Evolutionary conservation across 1,140 invertebrate genomes (phyloP).

Genomic region (Sycobia sp.): DNA sequence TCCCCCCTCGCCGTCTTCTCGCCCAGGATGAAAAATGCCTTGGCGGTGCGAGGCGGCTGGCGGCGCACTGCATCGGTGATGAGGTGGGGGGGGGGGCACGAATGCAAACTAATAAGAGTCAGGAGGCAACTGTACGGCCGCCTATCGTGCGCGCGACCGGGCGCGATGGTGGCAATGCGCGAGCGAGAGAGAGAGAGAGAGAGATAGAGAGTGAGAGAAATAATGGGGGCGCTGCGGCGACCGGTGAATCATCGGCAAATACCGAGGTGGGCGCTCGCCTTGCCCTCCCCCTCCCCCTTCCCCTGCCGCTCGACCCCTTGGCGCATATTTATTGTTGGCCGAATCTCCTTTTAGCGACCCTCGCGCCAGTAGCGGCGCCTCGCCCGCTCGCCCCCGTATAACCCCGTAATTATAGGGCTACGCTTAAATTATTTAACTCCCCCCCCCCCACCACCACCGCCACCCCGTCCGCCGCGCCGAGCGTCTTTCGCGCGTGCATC

Average conservation of each 20-base stretch:
- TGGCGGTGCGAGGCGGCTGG: too few relatives aligned
- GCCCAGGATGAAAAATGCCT: too few relatives aligned
- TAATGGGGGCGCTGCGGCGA: background rate
- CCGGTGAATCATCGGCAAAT: slow-evolving; percentile 35
- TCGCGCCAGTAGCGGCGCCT: too few relatives aligned
- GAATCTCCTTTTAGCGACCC: slow-evolving; percentile 22
- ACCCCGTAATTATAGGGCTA: slow-evolving; percentile 26
- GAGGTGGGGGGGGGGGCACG: too few relatives aligned
- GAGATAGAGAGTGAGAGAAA: background rate
- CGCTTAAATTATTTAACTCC: slow-evolving; percentile 33
- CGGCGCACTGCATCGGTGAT: too few relatives aligned
- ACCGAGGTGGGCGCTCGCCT: slow-evolving; percentile 9
- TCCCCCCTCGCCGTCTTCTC: too few relatives aligned
- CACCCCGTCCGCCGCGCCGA: too few relatives aligned
- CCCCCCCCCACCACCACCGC: too few relatives aligned
- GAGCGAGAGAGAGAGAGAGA: background rate
- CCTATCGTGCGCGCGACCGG: background rate
- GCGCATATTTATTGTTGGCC: slow-evolving; percentile 32
- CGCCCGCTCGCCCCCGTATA: background rate
- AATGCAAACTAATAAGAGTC: background rate
- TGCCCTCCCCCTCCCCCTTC: background rate
- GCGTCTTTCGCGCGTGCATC: too few relatives aligned
- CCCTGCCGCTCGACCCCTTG: background rate
- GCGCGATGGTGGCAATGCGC: too few relatives aligned
- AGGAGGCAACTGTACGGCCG: background rate